Evolutionary conservation across 2,888 invertebrate genomes (phyloP), one percentile per base, ranked within the genome.

Genomic region (Noctua comes): DNA sequence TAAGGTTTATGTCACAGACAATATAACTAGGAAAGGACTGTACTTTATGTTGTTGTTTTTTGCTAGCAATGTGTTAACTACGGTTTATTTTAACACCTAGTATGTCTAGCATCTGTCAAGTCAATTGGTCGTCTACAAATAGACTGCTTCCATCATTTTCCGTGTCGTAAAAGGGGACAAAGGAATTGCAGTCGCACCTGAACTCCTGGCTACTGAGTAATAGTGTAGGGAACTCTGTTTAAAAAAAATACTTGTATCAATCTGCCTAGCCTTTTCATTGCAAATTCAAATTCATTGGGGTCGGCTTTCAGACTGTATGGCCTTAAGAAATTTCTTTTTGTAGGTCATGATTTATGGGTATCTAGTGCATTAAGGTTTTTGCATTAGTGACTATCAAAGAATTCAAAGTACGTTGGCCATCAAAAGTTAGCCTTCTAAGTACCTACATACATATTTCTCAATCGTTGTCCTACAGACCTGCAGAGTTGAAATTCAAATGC

Each of bases 61-160:
- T 76, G 51, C 54, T 1, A 36, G 46, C 54, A 71, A 82, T 79
- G 51, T 83, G 74, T 74, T 83, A 79, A 84, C 83, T 69, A 84
- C 46, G 69, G 66, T 80, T 80, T 76, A 84, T 83, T 83, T 84
- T 84, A 76, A 73, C 40, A n/a, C 69, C 48, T 73, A 59, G 65
- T 69, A 54, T 48, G 59, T 78, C 82, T 78, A 72, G 72, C 73
- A 69, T 78, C 68, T 83, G 83, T 78, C 83, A 81, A 72, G 83
- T 75, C 75, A 80, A 51, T 82, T 81, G 76, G 27, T 68, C 64
- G 77, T 72, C 77, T 43, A 73, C 36, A 82, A 82, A 82, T 82
- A 83, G 81, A 69, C 48, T 27, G 36, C 64, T 46, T 78, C 64
- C 83, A 82, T 82, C 73, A 82, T 82, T 73, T 82, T 83, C 68